phyloP scores from a whole-genome alignment of 2,113 vertebrate genomes.

The Myrmecobius fasciatus region DNA sequence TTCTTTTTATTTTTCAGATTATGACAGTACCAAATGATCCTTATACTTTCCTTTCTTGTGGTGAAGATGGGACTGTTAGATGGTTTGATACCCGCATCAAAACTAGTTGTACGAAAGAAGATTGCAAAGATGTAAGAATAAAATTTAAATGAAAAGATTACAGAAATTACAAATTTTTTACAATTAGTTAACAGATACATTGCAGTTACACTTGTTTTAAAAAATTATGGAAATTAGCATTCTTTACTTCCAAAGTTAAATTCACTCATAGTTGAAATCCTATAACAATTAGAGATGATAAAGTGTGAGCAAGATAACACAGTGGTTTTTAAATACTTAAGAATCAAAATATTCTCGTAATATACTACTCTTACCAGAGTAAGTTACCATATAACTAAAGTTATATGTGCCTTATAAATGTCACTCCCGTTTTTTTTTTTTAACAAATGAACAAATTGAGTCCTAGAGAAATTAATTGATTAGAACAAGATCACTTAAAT shows the following conservation, averaged over 20 bases:
- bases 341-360: not conserved
- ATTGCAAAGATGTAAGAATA: conserved; percentile 98
- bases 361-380: not conserved
- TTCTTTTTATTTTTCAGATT: conserved; percentile 85
- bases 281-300: not conserved
- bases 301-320: not conserved
- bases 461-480: not conserved
- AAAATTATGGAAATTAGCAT: not conserved
- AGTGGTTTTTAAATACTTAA: not conserved
- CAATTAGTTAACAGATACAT: not conserved
- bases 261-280: not conserved
- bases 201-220: not conserved
- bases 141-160: conserved; percentile 53
- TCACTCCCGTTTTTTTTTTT: not conserved
- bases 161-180: not conserved
- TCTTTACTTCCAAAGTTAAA: not conserved
- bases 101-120: conserved; percentile 98
- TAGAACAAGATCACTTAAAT: not conserved
- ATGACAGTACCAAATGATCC: conserved; percentile 99
- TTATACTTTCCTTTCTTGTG: conserved; percentile 98
- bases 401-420: not conserved
- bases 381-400: too few relatives aligned
- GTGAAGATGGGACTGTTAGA: conserved; percentile 97
- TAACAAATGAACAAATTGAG: not conserved
- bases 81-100: conserved; percentile 98